Conservation (phyloP, 30 jellyfish, hydroid and myxozoan genomes). For the Cassiopea xamachana region DNA sequence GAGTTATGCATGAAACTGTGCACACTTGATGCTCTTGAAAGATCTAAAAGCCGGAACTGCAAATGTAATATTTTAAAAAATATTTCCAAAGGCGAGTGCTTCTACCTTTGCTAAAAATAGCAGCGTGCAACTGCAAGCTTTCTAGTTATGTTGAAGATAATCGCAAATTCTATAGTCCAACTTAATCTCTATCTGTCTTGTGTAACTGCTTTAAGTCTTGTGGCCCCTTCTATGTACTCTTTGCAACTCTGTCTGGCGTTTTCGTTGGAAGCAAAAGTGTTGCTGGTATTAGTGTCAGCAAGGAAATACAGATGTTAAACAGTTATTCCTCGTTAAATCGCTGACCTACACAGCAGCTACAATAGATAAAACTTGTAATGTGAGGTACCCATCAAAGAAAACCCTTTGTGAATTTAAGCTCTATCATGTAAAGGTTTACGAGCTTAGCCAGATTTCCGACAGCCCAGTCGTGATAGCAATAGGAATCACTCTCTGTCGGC, state of each 20-base stretch:
- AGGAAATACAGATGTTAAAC: neutral
- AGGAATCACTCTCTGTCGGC: conserved; percentile 69
- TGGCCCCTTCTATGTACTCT: neutral
- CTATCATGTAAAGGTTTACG: conserved; percentile 32
- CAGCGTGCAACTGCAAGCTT: neutral
- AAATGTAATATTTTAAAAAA: neutral
- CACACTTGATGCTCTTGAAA: neutral
- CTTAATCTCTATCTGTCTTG: neutral
- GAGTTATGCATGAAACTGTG: neutral
- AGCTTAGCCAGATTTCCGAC: conserved; percentile 83
- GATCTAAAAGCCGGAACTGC: neutral
- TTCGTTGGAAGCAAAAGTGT: neutral
- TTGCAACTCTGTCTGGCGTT: neutral
- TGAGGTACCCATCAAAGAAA: neutral
- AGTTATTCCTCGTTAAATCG: neutral
- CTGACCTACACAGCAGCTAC: conserved; percentile 2
- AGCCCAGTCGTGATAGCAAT: conserved; percentile 71
- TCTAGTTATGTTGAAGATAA: neutral
- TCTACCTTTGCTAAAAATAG: neutral
- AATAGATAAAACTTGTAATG: neutral
- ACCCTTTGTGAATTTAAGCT: conserved; percentile 7
- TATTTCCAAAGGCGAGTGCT: too few relatives aligned
- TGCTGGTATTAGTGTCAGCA: neutral
- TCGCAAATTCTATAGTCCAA: neutral
- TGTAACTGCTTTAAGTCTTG: neutral